Conservation (phyloP, 2,113 vertebrate genomes). For the mouse (Mus musculus) region GRCm39 chr2:102719501-102720000, state of each 20-base stretch:
- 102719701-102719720: slow-evolving; percentile 59
- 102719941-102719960: background rate
- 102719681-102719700: slow-evolving; percentile 50
- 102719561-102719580: slow-evolving; percentile 35
- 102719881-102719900: background rate
- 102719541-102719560: slow-evolving; percentile 50
- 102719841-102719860: background rate
- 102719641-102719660: background rate
- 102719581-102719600: background rate
- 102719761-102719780: slow-evolving; percentile 22
- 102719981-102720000: background rate
- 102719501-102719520: slow-evolving; percentile 66
- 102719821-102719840: background rate
- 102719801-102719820: slow-evolving; percentile 14
- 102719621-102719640: background rate
- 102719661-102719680: slow-evolving; percentile 68
- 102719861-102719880: background rate
- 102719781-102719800: slow-evolving; percentile 51
- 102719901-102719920: background rate
- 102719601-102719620: background rate
- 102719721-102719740: slow-evolving; percentile 64
- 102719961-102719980: background rate
- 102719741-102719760: slow-evolving; percentile 52
- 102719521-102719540: slow-evolving; percentile 65
- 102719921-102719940: background rate